phyloP scores from a whole-genome alignment of 2,113 vertebrate genomes.

The Cyphomyrus discorhynchus region DNA sequence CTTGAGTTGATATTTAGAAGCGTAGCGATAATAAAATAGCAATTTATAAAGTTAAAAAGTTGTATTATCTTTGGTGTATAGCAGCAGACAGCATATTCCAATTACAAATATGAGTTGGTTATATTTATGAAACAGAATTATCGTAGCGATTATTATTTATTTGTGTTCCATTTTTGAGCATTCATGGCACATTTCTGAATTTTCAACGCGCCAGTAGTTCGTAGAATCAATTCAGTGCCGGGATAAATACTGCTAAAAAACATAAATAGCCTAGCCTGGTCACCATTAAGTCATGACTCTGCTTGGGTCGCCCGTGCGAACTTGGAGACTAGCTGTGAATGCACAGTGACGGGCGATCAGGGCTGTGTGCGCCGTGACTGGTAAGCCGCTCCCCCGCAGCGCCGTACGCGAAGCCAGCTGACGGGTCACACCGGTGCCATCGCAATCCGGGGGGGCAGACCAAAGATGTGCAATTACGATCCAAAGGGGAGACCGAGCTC shows the following conservation, averaged over 20 bases:
- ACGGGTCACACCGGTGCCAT: constrained; percentile 36
- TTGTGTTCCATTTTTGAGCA: background rate
- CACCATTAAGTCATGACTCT: background rate
- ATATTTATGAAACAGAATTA: background rate
- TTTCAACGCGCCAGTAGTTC: background rate
- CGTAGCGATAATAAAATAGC: background rate
- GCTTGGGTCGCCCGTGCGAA: background rate
- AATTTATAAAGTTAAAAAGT: background rate
- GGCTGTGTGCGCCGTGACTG: constrained; percentile 5
- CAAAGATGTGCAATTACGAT: constrained; percentile 59
- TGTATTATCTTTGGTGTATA: background rate
- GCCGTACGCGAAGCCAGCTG: background rate
- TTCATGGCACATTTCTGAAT: background rate
- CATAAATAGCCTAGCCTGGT: background rate
- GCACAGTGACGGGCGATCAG: constrained; percentile 36
- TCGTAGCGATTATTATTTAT: background rate
- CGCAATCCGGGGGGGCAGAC: constrained; percentile 20
- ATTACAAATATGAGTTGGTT: background rate
- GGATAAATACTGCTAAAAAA: background rate
- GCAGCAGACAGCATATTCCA: background rate
- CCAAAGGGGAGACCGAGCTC: constrained; percentile 49
- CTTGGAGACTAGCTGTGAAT: constrained; percentile 11
- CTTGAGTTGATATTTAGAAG: background rate
- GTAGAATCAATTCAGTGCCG: background rate
- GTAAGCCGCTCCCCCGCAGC: background rate